Percentiles rank a stretch among this genome's conserved stretches.
Conservation (phyloP, 2,888 invertebrate genomes). For the Dysmachus trigonus region DNA sequence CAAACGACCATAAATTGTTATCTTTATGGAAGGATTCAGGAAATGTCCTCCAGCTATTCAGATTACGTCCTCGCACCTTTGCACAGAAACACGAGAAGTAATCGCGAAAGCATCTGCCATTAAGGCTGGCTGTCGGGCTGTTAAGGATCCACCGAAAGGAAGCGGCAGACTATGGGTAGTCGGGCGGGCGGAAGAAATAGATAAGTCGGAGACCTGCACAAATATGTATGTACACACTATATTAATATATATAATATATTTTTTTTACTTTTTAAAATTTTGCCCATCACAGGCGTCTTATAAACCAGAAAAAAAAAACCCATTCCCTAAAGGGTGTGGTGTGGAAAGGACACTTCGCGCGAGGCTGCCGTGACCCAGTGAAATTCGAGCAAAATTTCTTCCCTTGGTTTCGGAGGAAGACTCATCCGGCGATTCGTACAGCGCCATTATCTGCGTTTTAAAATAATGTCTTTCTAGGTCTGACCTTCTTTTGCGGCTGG, state of each 20-base stretch:
- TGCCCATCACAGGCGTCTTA: background rate
- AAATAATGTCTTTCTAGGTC: slow-evolving; percentile 35
- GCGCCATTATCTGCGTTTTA: slow-evolving; percentile 31
- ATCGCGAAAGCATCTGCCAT: slow-evolving; percentile 33
- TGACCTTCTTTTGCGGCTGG: slow-evolving; percentile 24
- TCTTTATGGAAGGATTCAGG: slow-evolving; percentile 40
- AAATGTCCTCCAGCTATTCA: slow-evolving; percentile 40
- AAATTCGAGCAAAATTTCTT: background rate
- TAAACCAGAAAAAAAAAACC: background rate
- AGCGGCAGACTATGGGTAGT: slow-evolving; percentile 19
- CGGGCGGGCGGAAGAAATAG: slow-evolving; percentile 25
- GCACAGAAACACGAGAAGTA: slow-evolving; percentile 11
- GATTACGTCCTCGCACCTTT: slow-evolving; percentile 32
- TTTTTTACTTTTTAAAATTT: background rate
- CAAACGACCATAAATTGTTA: slow-evolving; percentile 43
- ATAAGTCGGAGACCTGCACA: slow-evolving; percentile 1
- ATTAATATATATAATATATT: background rate
- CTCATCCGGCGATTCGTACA: background rate
- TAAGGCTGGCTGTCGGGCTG: background rate
- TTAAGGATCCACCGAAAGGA: background rate
- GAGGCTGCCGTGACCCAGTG: background rate
- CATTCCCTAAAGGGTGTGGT: background rate
- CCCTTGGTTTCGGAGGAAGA: background rate
- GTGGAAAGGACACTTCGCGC: background rate
- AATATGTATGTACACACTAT: too few relatives aligned